Conservation (phyloP, 2,888 invertebrate species). For the Spodoptera littoralis region DNA sequence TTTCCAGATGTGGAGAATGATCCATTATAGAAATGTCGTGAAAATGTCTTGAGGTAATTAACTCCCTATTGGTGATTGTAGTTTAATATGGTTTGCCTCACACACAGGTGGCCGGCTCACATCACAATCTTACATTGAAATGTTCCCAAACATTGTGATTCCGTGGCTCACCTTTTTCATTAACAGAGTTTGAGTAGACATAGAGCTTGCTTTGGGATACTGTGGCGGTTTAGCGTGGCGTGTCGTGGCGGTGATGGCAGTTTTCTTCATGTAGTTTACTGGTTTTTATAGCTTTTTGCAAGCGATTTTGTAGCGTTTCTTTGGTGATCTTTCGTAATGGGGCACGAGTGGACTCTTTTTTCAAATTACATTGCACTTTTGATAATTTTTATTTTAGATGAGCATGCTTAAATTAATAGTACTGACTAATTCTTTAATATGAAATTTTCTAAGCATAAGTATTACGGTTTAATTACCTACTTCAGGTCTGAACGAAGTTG, state of each 20-base stretch:
- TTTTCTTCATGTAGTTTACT: constrained; percentile 40
- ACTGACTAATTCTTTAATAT: constrained; percentile 38
- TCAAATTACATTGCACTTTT: constrained; percentile 51
- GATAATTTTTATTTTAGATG: constrained; percentile 33
- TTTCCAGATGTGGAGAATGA: constrained; percentile 89
- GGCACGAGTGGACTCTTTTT: constrained; percentile 40
- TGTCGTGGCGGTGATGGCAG: constrained; percentile 77
- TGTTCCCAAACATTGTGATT: constrained; percentile 48
- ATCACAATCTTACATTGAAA: constrained; percentile 52
- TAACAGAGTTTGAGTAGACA: constrained; percentile 76
- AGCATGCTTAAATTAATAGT: constrained; percentile 56
- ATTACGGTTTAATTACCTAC: constrained; percentile 46
- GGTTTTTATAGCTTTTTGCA: constrained; percentile 57
- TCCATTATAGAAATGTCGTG: constrained; percentile 88
- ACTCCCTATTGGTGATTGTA: constrained; percentile 88
- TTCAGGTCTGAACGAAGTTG: constrained; percentile 18
- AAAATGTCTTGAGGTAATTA: constrained; percentile 89
- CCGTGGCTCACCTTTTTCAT: constrained; percentile 66
- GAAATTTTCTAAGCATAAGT: constrained; percentile 45
- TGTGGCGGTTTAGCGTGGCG: constrained; percentile 71
- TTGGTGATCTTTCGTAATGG: constrained; percentile 43
- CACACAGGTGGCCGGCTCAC: constrained; percentile 69
- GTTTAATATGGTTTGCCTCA: constrained; percentile 80
- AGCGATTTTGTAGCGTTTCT: constrained; percentile 54
- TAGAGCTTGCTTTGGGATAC: constrained; percentile 84